A percentile compares a stretch with the other conserved stretches of the same genome.
These are phyloP conservation scores for Pemphigus obesinymphae DNA, from an alignment of 1,140 invertebrate species.

Conservation along the genomic window DNA sequence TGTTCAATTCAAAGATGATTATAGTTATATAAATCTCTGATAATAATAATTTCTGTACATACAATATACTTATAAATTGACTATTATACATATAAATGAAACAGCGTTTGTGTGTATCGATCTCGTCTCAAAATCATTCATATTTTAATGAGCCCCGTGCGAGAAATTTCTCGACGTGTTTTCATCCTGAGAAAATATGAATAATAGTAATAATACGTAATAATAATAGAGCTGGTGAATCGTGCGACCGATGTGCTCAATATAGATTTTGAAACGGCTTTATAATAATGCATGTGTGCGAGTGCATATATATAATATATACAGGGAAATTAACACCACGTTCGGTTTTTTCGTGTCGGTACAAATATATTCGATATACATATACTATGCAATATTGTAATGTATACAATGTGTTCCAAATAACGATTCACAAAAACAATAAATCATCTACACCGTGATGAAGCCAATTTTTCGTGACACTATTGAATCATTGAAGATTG, in stretches of 20 bases:
- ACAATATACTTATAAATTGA: too few relatives aligned
- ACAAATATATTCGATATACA: conserved; percentile 4
- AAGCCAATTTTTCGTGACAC: not conserved
- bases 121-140: not conserved
- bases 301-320: too few relatives aligned
- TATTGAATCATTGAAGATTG: not conserved
- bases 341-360: not conserved
- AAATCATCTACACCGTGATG: not conserved
- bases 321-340: not conserved
- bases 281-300: too few relatives aligned
- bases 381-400: not conserved
- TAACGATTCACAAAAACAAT: not conserved
- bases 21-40: too few relatives aligned
- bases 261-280: not conserved
- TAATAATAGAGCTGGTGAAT: not conserved
- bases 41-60: too few relatives aligned
- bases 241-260: conserved; percentile 15
- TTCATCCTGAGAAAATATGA: not conserved
- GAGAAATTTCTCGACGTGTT: not conserved
- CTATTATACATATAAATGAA: not conserved
- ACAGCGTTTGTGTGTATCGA: not conserved
- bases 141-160: not conserved
- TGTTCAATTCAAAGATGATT: too few relatives aligned
- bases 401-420: not conserved
- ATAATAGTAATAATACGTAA: not conserved